phyloP scores from a whole-genome alignment of 2,888 invertebrate genomes.

The Microchrysa polita region DNA sequence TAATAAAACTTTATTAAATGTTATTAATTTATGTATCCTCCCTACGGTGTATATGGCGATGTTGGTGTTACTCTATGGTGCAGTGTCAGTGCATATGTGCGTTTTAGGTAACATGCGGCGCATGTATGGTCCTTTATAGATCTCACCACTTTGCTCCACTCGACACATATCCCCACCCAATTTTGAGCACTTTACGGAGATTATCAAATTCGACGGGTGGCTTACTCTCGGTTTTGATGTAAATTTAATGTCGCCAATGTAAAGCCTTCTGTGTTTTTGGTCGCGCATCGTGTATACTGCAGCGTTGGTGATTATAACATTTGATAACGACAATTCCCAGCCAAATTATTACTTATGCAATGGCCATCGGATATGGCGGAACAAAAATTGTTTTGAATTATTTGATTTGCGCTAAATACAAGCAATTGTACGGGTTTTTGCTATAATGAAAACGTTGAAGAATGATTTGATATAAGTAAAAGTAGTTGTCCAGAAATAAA shows the following conservation, averaged over 20 bases:
- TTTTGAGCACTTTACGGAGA: constrained; percentile 35
- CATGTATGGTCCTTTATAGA: neutral
- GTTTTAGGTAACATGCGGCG: constrained; percentile 10
- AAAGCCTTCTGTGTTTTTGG: constrained; percentile 14
- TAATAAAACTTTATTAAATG: constrained; percentile 45
- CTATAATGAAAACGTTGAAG: too few species aligned
- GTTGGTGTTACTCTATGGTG: neutral
- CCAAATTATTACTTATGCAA: constrained; percentile 42
- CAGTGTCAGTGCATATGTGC: constrained; percentile 4
- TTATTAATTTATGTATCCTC: constrained; percentile 39
- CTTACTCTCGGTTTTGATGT: constrained; percentile 43
- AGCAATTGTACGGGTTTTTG: too few species aligned
- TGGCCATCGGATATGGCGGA: constrained; percentile 4
- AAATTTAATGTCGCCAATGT: constrained; percentile 43
- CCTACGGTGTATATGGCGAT: neutral
- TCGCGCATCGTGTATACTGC: constrained; percentile 18
- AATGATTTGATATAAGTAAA: too few species aligned
- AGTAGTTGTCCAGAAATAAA: too few species aligned
- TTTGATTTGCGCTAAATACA: neutral
- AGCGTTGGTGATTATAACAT: constrained; percentile 41
- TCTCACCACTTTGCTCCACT: neutral
- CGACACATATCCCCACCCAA: neutral
- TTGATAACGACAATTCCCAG: constrained; percentile 38
- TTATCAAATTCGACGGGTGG: constrained; percentile 46
- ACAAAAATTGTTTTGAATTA: constrained; percentile 7